These are phyloP conservation scores for Emesis castigata DNA, from an alignment of 2,888 invertebrate genomes.

Conservation along the genomic window DNA sequence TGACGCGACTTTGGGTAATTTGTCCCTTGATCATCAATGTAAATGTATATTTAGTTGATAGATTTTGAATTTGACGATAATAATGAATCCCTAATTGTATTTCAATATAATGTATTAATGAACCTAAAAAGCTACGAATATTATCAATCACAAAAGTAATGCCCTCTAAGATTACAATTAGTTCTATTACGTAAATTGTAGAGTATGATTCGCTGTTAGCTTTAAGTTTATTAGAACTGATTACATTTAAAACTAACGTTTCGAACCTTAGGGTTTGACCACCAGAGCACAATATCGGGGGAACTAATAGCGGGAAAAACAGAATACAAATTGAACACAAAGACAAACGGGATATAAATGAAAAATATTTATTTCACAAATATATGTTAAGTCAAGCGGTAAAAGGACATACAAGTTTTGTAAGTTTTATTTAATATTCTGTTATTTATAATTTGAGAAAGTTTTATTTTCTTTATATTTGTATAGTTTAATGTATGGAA, in stretches of 20 bases:
- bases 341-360: constrained; percentile 4
- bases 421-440: constrained; percentile 5
- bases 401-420: constrained; percentile 5
- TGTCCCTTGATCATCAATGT: no score
- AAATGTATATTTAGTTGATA: neutral
- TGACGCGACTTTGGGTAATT: no score
- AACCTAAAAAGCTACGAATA: neutral
- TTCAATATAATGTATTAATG: no score
- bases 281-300: neutral
- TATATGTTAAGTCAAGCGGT: constrained; percentile 12
- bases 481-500: constrained; percentile 38
- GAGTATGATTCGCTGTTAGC: neutral
- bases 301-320: no score
- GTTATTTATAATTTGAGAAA: constrained; percentile 30
- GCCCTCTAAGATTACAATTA: neutral
- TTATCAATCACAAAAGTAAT: neutral
- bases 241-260: neutral
- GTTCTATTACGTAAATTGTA: neutral
- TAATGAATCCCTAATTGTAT: no score
- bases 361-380: constrained; percentile 12
- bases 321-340: neutral
- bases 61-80: no score
- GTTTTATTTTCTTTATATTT: constrained; percentile 57
- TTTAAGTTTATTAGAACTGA: neutral
- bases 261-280: neutral